A percentile compares a stretch with the other conserved stretches of the same genome.
phyloP scores from a whole-genome alignment of 2,797 vertebrate species.

The Huso huso region DNA sequence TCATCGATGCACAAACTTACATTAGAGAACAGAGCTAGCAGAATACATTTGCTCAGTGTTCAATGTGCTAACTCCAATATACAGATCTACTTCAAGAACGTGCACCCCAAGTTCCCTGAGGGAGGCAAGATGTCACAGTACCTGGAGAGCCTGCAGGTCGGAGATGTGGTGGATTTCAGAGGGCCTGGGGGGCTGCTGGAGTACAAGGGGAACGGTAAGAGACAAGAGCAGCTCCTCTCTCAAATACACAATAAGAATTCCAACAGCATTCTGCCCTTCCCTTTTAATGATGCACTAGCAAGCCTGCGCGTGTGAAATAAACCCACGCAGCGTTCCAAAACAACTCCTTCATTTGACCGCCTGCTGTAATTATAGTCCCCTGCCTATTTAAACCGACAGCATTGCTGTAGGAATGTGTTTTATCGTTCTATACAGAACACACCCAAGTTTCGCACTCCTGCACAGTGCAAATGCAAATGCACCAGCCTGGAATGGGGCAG shows the following conservation, averaged over 20 bases:
- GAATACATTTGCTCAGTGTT: no score
- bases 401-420: no score
- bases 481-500: no score
- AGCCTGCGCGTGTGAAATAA: no score
- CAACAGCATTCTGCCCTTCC: no score
- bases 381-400: no score
- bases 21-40: no score
- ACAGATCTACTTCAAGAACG: slow-evolving; percentile 56
- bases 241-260: background rate
- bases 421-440: no score
- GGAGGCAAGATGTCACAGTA: slow-evolving; percentile 65
- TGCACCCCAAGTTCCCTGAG: slow-evolving; percentile 57
- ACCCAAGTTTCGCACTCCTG: no score
- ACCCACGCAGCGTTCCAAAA: background rate
- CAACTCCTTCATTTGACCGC: background rate
- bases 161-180: slow-evolving; percentile 55
- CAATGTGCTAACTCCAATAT: background rate
- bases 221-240: background rate
- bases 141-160: slow-evolving; percentile 48
- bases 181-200: slow-evolving; percentile 56
- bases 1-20: no score
- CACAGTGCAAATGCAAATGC: no score
- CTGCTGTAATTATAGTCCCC: background rate
- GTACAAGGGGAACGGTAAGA: slow-evolving; percentile 50
- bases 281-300: no score